Conservation (phyloP, 2,797 vertebrate species). For the Helarctos malayanus region DNA sequence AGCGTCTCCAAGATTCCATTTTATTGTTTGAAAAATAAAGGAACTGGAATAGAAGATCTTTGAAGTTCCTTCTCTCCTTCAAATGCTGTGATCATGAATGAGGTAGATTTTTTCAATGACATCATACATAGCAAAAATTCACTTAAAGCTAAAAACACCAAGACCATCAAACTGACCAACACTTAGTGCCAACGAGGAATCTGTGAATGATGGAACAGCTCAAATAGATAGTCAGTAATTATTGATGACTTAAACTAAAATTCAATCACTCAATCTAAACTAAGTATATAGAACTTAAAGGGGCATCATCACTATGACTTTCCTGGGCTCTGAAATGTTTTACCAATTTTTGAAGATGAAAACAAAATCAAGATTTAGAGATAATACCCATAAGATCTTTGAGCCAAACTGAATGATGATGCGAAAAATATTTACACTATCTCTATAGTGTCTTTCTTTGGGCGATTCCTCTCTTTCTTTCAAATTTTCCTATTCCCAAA, state of each 20-base stretch:
- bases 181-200: not conserved
- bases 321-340: not conserved
- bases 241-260: conserved; percentile 27
- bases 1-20: not conserved
- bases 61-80: not conserved
- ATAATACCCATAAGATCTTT: conserved; percentile 2
- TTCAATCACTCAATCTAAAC: not conserved
- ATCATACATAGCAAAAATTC: not conserved
- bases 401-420: not conserved
- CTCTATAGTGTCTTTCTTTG: not conserved
- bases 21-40: conserved; percentile 2
- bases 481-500: not conserved
- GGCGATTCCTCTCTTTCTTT: not conserved
- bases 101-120: not conserved
- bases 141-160: not conserved
- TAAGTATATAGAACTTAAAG: conserved; percentile 2
- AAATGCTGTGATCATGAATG: not conserved
- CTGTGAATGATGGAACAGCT: not conserved
- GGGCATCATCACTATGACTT: not conserved
- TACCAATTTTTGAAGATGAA: not conserved
- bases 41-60: not conserved
- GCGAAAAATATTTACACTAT: not conserved
- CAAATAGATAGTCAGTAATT: not conserved
- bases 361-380: not conserved
- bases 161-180: not conserved